Base-by-base conservation (phyloP, 2,888 invertebrate species). In the Busseola fusca region DNA sequence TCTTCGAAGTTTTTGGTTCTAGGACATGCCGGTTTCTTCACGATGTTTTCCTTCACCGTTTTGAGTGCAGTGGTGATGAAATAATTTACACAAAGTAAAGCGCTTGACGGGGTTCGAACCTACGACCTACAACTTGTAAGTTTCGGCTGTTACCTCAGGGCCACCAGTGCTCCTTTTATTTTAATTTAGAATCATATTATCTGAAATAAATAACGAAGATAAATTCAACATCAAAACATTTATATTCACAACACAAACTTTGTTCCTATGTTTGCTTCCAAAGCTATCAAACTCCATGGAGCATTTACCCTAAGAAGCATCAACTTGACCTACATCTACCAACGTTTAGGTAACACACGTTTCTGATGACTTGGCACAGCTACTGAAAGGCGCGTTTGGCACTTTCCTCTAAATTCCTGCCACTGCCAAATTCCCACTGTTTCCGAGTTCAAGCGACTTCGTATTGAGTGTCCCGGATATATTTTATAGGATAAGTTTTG, bases 391-490 rank as follows among this genome's bases (percentile, higher is more conserved):
- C 64, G 74, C 78, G 72, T 81, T 86, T 86, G 87, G 87, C 89
- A 85, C 83, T 74, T 76, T 65, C 62, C 74, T 42, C 63, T 68
- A 70, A 81, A 80, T 71, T 72, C 80, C 73, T 60, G 72, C 67
- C 82, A 78, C 71, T 85, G 86, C 87, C 88, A 89, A 88, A 87
- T 85, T 85, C 76, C 79, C 81, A 88, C 88, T 88, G 86, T 89
- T 87, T 84, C 78, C 77, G 82, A 81, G 77, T 83, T 80, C 80
- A 79, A 79, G 75, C 73, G 69, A 75, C 69, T 80, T 76, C 64
- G 68, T 71, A 77, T 75, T 63, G 80, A 79, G 78, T 70, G 72
- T 68, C 65, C 75, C 82, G 84, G 80, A 85, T 85, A 86, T 87
- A 83, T 84, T 89, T 89, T 86, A 89, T 86, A 82, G 84, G 74